Evolutionary conservation across 2,797 vertebrate species (phyloP).

Genomic region (Margarornis squamiger): DNA sequence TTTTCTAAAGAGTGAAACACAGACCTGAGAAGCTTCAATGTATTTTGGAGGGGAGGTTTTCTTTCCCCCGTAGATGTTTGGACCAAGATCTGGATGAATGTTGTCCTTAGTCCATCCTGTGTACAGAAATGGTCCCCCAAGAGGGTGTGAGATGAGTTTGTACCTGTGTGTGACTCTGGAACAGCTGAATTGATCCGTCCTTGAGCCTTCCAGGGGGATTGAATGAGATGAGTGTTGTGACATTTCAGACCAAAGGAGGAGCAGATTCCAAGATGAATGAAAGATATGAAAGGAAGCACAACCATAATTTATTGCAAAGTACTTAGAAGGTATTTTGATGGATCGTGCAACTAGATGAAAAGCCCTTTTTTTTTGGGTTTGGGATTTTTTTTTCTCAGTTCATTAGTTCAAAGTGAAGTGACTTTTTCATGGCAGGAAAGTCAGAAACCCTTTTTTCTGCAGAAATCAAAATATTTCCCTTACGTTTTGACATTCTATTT

Average conservation of each 20-base stretch:
- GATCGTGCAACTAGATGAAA: slow-evolving; percentile 21
- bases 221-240: background rate
- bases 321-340: slow-evolving; percentile 24
- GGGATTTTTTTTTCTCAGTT: background rate
- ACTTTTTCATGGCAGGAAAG: background rate
- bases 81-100: background rate
- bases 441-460: background rate
- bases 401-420: slow-evolving; percentile 16
- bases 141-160: accelerated
- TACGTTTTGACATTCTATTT: background rate
- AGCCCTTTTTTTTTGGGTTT: background rate
- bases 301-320: slow-evolving; percentile 20
- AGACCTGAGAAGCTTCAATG: background rate
- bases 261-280: background rate
- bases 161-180: background rate
- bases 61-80: background rate
- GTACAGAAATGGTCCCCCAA: background rate
- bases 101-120: background rate
- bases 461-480: background rate
- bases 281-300: slow-evolving; percentile 27
- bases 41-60: background rate
- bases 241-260: background rate
- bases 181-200: background rate
- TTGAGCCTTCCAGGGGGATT: background rate
- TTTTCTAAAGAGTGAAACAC: background rate